A percentile compares a stretch with the other conserved stretches of the same genome.
Conservation (phyloP, 2,113 vertebrate genomes). For the Gambusia holbrooki region DNA sequence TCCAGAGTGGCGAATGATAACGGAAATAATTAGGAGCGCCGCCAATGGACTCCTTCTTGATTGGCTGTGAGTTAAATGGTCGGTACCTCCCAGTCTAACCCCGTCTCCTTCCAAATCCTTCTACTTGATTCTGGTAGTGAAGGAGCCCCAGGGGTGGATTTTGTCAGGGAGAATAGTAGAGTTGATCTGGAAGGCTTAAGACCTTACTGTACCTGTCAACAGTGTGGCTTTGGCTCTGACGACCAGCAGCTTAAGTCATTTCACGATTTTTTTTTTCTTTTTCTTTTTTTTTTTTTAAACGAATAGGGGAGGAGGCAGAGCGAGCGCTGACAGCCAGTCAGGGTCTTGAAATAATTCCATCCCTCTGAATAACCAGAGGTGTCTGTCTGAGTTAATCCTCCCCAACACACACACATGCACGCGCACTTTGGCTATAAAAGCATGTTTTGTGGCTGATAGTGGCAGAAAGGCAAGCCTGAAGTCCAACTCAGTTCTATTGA, state of each 20-base stretch:
- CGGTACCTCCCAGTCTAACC: constrained; percentile 55
- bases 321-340: constrained; percentile 70
- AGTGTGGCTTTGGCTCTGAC: constrained; percentile 71
- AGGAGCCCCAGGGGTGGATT: constrained; percentile 67
- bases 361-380: constrained; percentile 73
- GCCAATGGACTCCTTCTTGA: constrained; percentile 62
- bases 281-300: constrained; percentile 53
- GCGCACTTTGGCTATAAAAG: constrained; percentile 31
- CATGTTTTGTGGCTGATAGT: constrained; percentile 29
- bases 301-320: constrained; percentile 59
- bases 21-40: constrained; percentile 71
- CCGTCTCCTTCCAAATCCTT: constrained; percentile 10
- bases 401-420: neutral
- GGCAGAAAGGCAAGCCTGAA: constrained; percentile 3
- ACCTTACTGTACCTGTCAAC: constrained; percentile 79
- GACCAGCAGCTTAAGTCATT: constrained; percentile 78
- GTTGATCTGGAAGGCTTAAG: constrained; percentile 79
- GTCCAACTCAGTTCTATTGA: neutral
- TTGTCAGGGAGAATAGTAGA: constrained; percentile 75
- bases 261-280: constrained; percentile 66
- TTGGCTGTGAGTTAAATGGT: constrained; percentile 53
- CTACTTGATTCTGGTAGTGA: constrained; percentile 20
- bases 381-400: constrained; percentile 64
- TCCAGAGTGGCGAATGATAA: constrained; percentile 70
- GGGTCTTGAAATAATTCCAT: constrained; percentile 76